These are phyloP conservation scores for Stenchaetothrips biformis DNA, from an alignment of 2,888 invertebrate genomes.

Conservation along the genomic window DNA sequence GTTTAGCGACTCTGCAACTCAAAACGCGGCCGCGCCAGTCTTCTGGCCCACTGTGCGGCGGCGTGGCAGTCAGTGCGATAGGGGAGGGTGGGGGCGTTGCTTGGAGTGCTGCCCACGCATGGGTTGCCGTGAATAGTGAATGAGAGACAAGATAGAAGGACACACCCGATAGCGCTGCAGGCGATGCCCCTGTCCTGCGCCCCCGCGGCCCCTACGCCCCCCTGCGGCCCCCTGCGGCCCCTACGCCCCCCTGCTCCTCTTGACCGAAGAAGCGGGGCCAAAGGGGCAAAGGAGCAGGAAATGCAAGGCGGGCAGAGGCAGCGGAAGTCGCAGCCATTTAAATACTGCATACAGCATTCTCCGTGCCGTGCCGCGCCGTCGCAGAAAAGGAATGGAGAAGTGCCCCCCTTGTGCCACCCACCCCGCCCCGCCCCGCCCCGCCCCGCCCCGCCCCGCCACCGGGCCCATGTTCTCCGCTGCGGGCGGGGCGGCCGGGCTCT, in stretches of 20 bases:
- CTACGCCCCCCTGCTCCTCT: not conserved
- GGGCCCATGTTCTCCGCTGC: too few species aligned
- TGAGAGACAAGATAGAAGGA: conserved; percentile 15
- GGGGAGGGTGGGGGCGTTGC: not conserved
- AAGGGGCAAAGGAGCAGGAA: not conserved
- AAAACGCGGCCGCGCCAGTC: too few species aligned
- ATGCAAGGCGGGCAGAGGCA: too few species aligned
- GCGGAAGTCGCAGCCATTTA: not conserved
- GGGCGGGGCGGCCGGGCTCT: too few species aligned
- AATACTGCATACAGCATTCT: conserved; percentile 3
- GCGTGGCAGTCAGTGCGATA: too few species aligned
- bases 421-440: not conserved
- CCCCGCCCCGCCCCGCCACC: not conserved
- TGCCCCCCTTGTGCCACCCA: not conserved
- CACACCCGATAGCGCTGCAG: not conserved
- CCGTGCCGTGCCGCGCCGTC: not conserved
- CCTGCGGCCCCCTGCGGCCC: not conserved
- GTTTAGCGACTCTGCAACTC: too few species aligned
- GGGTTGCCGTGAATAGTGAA: conserved; percentile 15
- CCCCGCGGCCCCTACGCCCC: not conserved
- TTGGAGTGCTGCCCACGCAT: conserved; percentile 14
- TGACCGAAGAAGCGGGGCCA: not conserved
- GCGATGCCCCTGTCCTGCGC: too few species aligned
- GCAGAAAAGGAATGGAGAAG: not conserved
- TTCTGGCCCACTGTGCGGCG: too few species aligned